phyloP scores from a whole-genome alignment of 1,140 invertebrate genomes.

The Sycophaga agraensis region DNA sequence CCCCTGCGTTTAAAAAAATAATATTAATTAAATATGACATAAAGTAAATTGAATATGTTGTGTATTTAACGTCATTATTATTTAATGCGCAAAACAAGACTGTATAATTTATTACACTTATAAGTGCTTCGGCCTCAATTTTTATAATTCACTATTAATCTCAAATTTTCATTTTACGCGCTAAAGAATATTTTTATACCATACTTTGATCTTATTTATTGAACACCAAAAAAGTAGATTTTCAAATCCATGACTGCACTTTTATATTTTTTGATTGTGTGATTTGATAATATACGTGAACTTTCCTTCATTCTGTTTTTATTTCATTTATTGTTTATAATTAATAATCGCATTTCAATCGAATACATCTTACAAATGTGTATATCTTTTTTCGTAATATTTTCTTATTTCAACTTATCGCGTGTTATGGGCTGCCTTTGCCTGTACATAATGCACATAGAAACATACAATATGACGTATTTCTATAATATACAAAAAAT shows the following conservation, averaged over 20 bases:
- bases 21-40: slow-evolving; percentile 38
- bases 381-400: slow-evolving; percentile 12
- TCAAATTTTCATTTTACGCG: slow-evolving; percentile 1
- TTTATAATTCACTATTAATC: background rate
- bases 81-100: slow-evolving; percentile 53
- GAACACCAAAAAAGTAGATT: background rate
- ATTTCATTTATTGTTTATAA: slow-evolving; percentile 27
- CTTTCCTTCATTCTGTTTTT: slow-evolving; percentile 1
- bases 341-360: slow-evolving; percentile 27
- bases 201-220: slow-evolving; percentile 22
- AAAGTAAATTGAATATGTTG: slow-evolving; percentile 40
- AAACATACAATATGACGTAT: slow-evolving; percentile 30
- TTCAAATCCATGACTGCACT: background rate
- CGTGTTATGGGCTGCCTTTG: slow-evolving; percentile 35
- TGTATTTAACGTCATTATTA: slow-evolving; percentile 46
- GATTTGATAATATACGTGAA: background rate
- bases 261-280: background rate
- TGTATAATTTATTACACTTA: slow-evolving; percentile 36
- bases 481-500: slow-evolving; percentile 32
- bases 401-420: slow-evolving; percentile 15
- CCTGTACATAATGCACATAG: slow-evolving; percentile 38
- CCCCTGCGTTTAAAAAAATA: slow-evolving; percentile 31
- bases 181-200: background rate
- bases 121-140: background rate
- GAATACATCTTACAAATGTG: slow-evolving; percentile 30